phyloP scores from a whole-genome alignment of 2,888 invertebrate genomes.

The Drosophila gaucha region DNA sequence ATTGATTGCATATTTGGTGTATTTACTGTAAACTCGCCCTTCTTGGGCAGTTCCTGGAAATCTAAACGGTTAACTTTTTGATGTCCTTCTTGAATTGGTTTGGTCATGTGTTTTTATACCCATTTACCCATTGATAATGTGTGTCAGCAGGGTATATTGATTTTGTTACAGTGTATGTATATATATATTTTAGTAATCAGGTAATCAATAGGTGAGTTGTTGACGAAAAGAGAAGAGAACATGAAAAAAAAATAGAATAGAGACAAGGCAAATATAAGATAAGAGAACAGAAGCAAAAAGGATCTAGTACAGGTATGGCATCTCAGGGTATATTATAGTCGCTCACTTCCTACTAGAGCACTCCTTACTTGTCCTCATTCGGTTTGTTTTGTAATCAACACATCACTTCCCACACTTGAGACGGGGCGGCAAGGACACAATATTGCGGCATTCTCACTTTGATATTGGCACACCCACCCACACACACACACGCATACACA shows the following conservation, averaged over 20 bases:
- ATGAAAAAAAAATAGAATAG: too few relatives aligned
- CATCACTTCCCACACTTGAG: conserved; percentile 76
- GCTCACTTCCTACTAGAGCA: background rate
- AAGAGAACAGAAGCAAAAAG: too few relatives aligned
- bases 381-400: conserved; percentile 71
- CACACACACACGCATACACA: conserved; percentile 11
- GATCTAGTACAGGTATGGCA: too few relatives aligned
- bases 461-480: conserved; percentile 71
- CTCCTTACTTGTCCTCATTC: background rate
- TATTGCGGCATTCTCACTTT: conserved; percentile 56
- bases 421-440: conserved; percentile 24
- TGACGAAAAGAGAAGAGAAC: background rate
- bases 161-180: background rate
- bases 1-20: conserved; percentile 77
- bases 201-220: background rate
- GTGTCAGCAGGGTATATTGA: background rate
- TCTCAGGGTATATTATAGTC: background rate
- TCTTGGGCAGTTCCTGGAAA: conserved; percentile 35
- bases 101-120: conserved; percentile 10
- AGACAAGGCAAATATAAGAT: too few relatives aligned
- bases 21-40: conserved; percentile 46
- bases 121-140: background rate
- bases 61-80: conserved; percentile 41
- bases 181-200: background rate
- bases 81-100: conserved; percentile 46